phyloP scores from a whole-genome alignment of 1,140 invertebrate species.

The Cotesia vestalis region DNA sequence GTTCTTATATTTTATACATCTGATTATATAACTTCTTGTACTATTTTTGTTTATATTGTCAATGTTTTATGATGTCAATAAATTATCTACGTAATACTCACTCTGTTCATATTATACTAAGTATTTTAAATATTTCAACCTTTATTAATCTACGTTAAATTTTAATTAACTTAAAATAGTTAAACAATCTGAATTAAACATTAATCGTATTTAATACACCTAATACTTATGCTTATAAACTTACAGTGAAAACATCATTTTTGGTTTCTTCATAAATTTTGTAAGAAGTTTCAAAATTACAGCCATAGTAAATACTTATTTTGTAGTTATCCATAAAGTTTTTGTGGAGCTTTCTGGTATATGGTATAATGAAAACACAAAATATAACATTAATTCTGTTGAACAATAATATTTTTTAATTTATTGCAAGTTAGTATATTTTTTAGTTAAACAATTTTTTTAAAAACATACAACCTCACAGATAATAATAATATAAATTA shows the following conservation, averaged over 20 bases:
- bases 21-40: neutral
- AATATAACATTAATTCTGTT: constrained; percentile 1
- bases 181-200: neutral
- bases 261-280: neutral
- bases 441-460: no score
- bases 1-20: constrained; percentile 1
- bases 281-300: constrained; percentile 7
- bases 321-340: neutral
- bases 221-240: neutral
- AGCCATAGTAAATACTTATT: neutral
- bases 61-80: constrained; percentile 11
- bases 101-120: neutral
- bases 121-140: neutral
- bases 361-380: neutral
- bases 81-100: neutral
- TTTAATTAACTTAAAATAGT: constrained; percentile 4
- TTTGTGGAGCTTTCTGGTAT: neutral
- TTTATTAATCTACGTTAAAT: constrained; percentile 10
- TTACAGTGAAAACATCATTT: constrained; percentile 6
- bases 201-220: neutral
- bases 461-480: no score
- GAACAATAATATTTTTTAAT: no score
- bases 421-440: no score
- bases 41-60: neutral
- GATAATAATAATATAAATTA: no score